These are phyloP conservation scores for Sebastes steindachneri DNA, from an alignment of 2,797 vertebrate genomes.

Conservation along the genomic window DNA sequence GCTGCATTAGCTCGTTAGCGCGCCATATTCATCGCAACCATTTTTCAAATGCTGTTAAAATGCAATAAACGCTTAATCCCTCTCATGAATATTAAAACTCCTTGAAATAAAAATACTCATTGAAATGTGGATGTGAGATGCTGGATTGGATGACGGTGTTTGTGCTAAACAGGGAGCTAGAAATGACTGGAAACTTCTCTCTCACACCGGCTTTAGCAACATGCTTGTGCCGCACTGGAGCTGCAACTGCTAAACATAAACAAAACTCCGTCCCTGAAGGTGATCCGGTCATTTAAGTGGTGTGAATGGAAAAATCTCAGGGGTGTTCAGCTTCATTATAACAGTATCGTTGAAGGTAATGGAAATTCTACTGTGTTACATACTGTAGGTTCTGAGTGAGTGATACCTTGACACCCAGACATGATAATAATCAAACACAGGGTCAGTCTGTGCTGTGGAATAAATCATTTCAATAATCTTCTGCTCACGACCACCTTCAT, in stretches of 20 bases:
- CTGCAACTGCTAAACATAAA: slow-evolving; percentile 37
- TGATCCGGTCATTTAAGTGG: slow-evolving; percentile 25
- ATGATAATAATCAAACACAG: not conserved
- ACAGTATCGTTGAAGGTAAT: slow-evolving; percentile 19
- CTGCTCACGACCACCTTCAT: not conserved
- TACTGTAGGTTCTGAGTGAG: slow-evolving; percentile 2
- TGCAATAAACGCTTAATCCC: slow-evolving; percentile 13
- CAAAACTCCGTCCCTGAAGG: slow-evolving; percentile 32
- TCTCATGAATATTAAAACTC: not conserved
- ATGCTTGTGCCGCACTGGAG: slow-evolving; percentile 7
- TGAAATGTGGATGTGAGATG: not conserved
- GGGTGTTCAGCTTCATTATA: slow-evolving; percentile 16
- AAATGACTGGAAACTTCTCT: slow-evolving; percentile 35
- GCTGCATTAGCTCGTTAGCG: slow-evolving; percentile 70
- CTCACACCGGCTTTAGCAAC: slow-evolving; percentile 30
- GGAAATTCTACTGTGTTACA: slow-evolving; percentile 30
- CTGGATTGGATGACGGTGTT: not conserved
- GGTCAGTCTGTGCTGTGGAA: slow-evolving; percentile 4
- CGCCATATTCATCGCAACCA: slow-evolving; percentile 13
- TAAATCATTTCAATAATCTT: not conserved
- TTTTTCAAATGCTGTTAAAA: slow-evolving; percentile 34
- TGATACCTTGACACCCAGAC: slow-evolving; percentile 9
- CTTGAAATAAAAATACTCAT: slow-evolving; percentile 14
- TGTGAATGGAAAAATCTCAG: slow-evolving; percentile 44
- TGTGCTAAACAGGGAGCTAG: not conserved